Evolutionary conservation across 2,113 vertebrate species (phyloP), one percentile per base, ranked within the genome.

Genomic region (Pantherophis guttatus): DNA sequence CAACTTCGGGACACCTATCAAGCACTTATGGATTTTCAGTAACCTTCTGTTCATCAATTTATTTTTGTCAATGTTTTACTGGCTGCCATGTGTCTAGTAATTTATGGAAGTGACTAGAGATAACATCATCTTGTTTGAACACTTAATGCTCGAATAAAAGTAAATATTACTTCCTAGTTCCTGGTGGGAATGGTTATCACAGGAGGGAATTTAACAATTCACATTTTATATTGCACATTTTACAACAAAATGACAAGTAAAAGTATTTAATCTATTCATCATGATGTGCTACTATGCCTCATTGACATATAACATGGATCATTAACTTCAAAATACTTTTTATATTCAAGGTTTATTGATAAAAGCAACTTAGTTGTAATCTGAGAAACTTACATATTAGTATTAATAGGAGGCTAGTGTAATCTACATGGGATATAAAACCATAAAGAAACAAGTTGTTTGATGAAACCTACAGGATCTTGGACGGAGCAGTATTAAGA

Each of bases 81-180:
- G 93, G 89, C 39, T 94, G 86, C 52, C 48, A 53, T 58, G 3
- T 94, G 65, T 62, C 86, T 90, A 92, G 48, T 86, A 86, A 92
- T 93, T 57, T 95, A 90, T 90, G 93, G 19, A 17, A 94, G 59
- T 87, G 85, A 39, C 33, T 95, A 58, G 19, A 48, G 93, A 89
- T 29, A 33, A 21, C 89, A 87, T 86, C 93, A n/a, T 93, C 93
- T 94, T 91, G 87, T 94, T 91, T 93, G 21, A 93, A 86, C 94
- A 39, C 2, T 93, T 89, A 96, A 89, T 12, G 81, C 39, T 93
- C 90, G 91, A 94, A 93, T 92, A 93, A 91, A 94, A 94, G 13
- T 13, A 94, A 95, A 91, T 0, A 0, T 90, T 81, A 59, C 15
- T 91, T 9, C 44, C 94, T 90, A 21, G 89, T 94, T 95, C 92